Evolutionary conservation across 2,797 vertebrate genomes (phyloP).

Genomic region (Halcyon badia): DNA sequence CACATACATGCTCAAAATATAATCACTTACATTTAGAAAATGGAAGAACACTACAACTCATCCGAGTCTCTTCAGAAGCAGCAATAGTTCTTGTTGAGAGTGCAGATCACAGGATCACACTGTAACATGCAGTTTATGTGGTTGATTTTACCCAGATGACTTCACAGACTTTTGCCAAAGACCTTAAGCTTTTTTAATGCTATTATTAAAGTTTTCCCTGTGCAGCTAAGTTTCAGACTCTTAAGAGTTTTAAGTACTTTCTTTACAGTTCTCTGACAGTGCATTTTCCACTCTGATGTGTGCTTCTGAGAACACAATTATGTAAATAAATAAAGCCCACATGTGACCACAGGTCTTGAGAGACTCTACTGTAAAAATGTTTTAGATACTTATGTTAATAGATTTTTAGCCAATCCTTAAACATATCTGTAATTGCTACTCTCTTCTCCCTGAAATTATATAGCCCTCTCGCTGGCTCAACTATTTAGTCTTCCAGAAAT

Average conservation of each 20-base stretch:
- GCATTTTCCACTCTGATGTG: background rate
- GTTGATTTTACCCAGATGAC: background rate
- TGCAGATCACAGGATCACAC: background rate
- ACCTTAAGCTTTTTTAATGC: constrained; percentile 12
- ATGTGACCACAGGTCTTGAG: background rate
- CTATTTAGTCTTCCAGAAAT: constrained; percentile 13
- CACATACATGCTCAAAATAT: no score
- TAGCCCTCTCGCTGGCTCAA: background rate
- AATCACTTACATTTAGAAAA: background rate
- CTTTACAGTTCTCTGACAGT: background rate
- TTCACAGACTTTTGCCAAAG: constrained; percentile 20
- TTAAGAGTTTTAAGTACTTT: background rate
- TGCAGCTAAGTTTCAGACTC: background rate
- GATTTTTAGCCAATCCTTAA: constrained; percentile 27
- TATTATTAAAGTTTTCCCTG: background rate
- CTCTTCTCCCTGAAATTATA: constrained; percentile 35
- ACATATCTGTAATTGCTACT: background rate
- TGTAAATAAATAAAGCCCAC: background rate
- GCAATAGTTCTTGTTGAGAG: background rate
- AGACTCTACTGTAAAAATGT: constrained; percentile 3
- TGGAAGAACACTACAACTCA: background rate
- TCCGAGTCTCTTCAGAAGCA: background rate
- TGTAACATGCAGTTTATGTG: background rate
- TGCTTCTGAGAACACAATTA: background rate
- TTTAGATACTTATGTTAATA: constrained; percentile 24